These are phyloP conservation scores for Nesogale talazaci DNA, from an alignment of 2,113 vertebrate species.

Conservation along the genomic window DNA sequence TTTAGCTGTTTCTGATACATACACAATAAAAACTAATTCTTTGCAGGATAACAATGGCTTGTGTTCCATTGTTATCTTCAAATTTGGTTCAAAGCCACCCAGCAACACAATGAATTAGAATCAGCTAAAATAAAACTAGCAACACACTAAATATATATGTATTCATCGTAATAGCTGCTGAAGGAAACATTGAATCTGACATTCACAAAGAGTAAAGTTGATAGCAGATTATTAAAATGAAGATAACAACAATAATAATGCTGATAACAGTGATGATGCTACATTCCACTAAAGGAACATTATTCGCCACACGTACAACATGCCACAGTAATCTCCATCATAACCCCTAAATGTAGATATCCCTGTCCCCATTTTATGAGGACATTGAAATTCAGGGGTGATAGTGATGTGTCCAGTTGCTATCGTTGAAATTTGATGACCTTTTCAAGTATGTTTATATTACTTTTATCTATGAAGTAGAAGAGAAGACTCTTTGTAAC, in stretches of 20 bases:
- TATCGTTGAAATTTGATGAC: conserved; percentile 56
- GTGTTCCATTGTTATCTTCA: background rate
- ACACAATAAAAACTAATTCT: background rate
- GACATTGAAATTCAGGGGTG: conserved; percentile 17
- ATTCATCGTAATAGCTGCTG: background rate
- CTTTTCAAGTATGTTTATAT: conserved; percentile 43
- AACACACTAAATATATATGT: background rate
- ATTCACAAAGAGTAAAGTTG: background rate
- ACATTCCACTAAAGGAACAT: background rate
- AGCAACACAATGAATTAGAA: background rate
- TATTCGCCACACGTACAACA: background rate
- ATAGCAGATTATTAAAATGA: conserved; percentile 11
- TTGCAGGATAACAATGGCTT: background rate
- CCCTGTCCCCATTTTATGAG: background rate
- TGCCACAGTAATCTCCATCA: background rate
- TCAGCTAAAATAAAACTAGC: background rate
- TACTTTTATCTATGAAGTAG: conserved; percentile 53
- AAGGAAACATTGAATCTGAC: background rate
- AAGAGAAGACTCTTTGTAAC: background rate
- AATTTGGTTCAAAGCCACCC: background rate
- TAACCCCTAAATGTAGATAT: background rate
- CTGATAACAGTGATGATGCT: background rate
- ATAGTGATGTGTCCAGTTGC: conserved; percentile 22
- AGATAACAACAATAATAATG: background rate
- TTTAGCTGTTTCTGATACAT: too few relatives aligned